Percentiles rank a stretch among this genome's conserved stretches.
Conservation (phyloP, 64 coral and sea anemone species). For the Porites lutea region DNA sequence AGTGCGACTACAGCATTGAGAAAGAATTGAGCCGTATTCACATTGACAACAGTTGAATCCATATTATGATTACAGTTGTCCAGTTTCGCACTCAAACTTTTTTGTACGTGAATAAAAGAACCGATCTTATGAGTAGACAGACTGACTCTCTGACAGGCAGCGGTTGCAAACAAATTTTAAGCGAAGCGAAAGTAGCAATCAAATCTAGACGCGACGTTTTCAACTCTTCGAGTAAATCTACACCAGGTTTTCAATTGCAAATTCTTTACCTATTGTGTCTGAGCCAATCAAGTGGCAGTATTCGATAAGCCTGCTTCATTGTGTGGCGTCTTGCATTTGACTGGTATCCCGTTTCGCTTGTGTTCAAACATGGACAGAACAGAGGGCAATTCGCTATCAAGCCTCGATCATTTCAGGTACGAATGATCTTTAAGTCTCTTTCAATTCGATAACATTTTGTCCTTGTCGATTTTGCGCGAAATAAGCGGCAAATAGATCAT, state of each 20-base stretch:
- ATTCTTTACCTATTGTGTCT: conserved; percentile 10
- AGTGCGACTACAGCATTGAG: neutral
- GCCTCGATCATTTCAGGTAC: conserved; percentile 34
- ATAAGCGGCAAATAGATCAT: neutral
- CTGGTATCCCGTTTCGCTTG: conserved; percentile 18
- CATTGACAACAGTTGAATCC: neutral
- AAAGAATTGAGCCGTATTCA: neutral
- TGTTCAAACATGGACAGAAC: conserved; percentile 54
- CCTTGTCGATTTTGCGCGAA: neutral
- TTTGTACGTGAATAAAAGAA: neutral
- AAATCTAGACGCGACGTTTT: neutral
- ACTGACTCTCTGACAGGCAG: neutral
- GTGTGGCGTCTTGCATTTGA: neutral
- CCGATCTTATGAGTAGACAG: neutral
- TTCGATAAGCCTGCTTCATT: neutral
- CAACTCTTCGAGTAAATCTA: neutral
- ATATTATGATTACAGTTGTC: neutral
- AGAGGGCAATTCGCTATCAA: conserved; percentile 26
- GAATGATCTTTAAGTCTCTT: neutral
- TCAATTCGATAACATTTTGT: neutral
- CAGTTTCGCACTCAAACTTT: neutral
- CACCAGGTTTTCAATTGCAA: conserved; percentile 48
- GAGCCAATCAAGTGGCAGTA: conserved; percentile 19
- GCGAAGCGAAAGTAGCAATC: neutral
- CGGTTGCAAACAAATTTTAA: neutral